Percentiles rank a stretch among this genome's conserved stretches.
These are phyloP conservation scores for Boloria euphrosyne DNA, from an alignment of 2,888 invertebrate genomes.

Conservation along the genomic window DNA sequence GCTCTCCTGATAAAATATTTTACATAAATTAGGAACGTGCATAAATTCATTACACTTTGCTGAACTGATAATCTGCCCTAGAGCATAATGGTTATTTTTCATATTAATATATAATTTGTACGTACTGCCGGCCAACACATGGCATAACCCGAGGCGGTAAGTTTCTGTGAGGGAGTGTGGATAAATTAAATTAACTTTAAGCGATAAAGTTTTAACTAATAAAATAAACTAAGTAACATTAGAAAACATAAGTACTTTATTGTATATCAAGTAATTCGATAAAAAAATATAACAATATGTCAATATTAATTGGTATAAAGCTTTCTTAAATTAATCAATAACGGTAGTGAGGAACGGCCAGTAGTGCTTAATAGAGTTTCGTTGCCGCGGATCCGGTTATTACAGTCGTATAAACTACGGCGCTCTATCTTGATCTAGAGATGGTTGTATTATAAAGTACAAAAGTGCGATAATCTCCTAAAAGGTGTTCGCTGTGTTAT, in stretches of 20 bases:
- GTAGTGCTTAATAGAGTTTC: slow-evolving; percentile 38
- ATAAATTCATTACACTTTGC: slow-evolving; percentile 31
- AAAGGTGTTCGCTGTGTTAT: slow-evolving; percentile 78
- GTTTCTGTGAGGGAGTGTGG: slow-evolving; percentile 58
- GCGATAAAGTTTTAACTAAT: slow-evolving; percentile 43
- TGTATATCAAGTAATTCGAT: neutral
- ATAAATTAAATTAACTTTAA: slow-evolving; percentile 73
- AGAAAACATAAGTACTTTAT: slow-evolving; percentile 2
- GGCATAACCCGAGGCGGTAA: slow-evolving; percentile 59
- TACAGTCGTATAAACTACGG: slow-evolving; percentile 45
- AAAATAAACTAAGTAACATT: slow-evolving; percentile 46
- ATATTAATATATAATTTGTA: slow-evolving; percentile 47
- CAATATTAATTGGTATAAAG: neutral
- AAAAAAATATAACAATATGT: neutral
- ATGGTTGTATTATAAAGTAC: slow-evolving; percentile 65
- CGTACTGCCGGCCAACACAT: slow-evolving; percentile 58
- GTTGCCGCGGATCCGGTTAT: slow-evolving; percentile 41
- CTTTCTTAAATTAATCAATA: slow-evolving; percentile 30
- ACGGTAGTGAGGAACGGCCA: slow-evolving; percentile 32
- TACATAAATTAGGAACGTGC: slow-evolving; percentile 22
- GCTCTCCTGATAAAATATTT: slow-evolving; percentile 2
- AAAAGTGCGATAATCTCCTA: slow-evolving; percentile 77
- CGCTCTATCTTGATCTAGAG: slow-evolving; percentile 67
- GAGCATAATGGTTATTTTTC: slow-evolving; percentile 55
- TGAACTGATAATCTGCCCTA: slow-evolving; percentile 44